Percentiles rank a stretch among this genome's conserved stretches.
phyloP scores from a whole-genome alignment of 2,797 vertebrate genomes.

The Typhlichthys eigenmanni region DNA sequence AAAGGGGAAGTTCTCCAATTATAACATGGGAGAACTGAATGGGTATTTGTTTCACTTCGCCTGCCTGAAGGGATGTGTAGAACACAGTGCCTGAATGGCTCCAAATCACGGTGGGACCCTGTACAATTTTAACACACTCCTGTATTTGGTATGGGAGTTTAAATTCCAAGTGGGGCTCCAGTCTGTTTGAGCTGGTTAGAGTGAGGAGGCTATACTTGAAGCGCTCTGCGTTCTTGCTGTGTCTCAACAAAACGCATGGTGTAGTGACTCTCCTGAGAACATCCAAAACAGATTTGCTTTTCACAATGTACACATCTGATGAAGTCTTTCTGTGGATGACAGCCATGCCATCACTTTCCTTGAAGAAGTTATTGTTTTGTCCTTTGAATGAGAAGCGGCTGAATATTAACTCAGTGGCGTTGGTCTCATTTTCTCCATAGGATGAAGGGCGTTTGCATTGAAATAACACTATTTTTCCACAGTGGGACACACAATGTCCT shows the following conservation, averaged over 20 bases:
- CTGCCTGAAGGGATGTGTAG: constrained; percentile 69
- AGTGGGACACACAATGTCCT: constrained; percentile 64
- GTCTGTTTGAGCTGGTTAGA: constrained; percentile 70
- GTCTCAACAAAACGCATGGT: constrained; percentile 80
- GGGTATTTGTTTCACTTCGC: constrained; percentile 72
- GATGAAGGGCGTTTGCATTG: constrained; percentile 53
- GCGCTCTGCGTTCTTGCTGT: constrained; percentile 34
- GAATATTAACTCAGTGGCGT: constrained; percentile 64
- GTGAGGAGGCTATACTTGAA: constrained; percentile 80
- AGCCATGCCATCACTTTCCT: constrained; percentile 68
- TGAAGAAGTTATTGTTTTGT: constrained; percentile 68
- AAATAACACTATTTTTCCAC: constrained; percentile 84
- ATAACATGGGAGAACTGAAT: constrained; percentile 74
- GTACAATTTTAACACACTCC: constrained; percentile 73
- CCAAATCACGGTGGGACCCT: constrained; percentile 88
- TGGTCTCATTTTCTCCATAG: constrained; percentile 26
- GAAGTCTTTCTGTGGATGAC: constrained; percentile 50
- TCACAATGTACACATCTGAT: constrained; percentile 68
- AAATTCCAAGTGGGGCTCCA: constrained; percentile 78
- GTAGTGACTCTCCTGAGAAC: constrained; percentile 70
- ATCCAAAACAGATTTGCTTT: constrained; percentile 72
- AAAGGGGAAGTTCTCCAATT: constrained; percentile 76
- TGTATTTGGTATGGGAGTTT: constrained; percentile 77
- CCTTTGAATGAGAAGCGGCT: constrained; percentile 75
- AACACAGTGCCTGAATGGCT: constrained; percentile 70